Base-by-base conservation (phyloP, 2,113 vertebrate genomes). In the Narcine bancroftii region DNA sequence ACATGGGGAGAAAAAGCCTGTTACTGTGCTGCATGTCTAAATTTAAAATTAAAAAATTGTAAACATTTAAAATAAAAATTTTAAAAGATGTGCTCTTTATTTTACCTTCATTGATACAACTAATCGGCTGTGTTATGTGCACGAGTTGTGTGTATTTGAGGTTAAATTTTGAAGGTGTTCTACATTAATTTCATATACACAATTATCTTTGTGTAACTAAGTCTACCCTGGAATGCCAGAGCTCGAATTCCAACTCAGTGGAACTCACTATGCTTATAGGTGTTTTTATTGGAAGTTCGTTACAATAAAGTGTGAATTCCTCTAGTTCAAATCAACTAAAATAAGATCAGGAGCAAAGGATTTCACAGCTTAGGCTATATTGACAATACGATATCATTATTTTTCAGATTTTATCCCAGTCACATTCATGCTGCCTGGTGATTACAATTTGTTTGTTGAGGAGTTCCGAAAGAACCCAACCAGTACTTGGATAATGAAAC, bases 371-470 rank as follows among this genome's bases (percentile, higher is more conserved):
- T 81, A 9, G 29, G 24, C 7, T 53, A n/a, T 85, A 1, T 17
- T 33, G 53, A 87, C 11, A 87, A 91, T 91, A 42, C 13, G 21
- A 45, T 69, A 47, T 69, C 39, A 33, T 76, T 92, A n/a, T 66
- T 36, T 92, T 75, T 63, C 92, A 92, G 92, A 92, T 92, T 92
- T 92, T 92, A 85, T 92, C 47, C 92, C 92, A 29, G 92, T 92
- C 24, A 92, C 92, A 6, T 92, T 92, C 79, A 79, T 92, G 92
- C 79, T 92, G 39, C 92, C 92, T 83, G 92, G 77, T 4, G 92
- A 92, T 65, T 92, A 92, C 26, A 92, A 89, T 89, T 85, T 92
- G 66, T 92, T 92, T 92, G 92, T 92, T 45, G 92, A 92, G 69
- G 92, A 92, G 53, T 92, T 92, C 42, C 92, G 92, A 42, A 92